A percentile compares a stretch with the other conserved stretches of the same genome.
Conservation (phyloP, 2,797 vertebrate species). For the Acrocephalus scirpaceus region DNA sequence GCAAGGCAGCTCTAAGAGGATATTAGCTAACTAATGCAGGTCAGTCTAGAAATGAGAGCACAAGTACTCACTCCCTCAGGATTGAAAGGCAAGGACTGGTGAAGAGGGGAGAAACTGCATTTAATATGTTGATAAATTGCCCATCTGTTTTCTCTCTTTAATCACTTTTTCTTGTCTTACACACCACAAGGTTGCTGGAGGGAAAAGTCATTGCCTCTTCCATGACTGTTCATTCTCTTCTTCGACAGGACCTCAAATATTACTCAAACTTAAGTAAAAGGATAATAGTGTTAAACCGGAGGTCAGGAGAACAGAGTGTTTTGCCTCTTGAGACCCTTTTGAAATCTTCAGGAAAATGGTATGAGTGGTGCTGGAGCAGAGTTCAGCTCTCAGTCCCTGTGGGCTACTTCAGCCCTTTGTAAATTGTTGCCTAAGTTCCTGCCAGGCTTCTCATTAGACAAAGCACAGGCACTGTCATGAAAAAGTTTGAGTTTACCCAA, state of each 20-base stretch:
- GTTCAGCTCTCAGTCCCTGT: background rate
- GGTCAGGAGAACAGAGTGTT: background rate
- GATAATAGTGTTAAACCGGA: background rate
- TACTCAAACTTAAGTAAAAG: background rate
- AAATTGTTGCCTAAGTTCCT: background rate
- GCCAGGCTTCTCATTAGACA: background rate
- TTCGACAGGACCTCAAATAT: background rate
- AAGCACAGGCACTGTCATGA: background rate
- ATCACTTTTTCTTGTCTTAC: background rate
- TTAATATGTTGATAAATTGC: background rate
- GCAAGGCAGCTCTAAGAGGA: background rate
- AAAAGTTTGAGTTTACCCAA: background rate
- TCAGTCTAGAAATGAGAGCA: background rate
- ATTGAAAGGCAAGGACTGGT: background rate
- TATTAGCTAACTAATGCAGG: background rate
- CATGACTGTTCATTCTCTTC: background rate
- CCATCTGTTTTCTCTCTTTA: background rate
- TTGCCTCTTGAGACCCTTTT: background rate
- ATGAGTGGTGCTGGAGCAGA: background rate
- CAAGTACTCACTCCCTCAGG: fast-evolving
- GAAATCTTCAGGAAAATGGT: background rate
- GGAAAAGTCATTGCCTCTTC: background rate
- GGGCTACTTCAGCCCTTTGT: fast-evolving
- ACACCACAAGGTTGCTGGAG: background rate
- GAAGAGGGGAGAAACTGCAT: background rate